A percentile compares a stretch with the other conserved stretches of the same genome.
Conservation (phyloP, 2,888 invertebrate species). For the Drosophila helvetica region DNA sequence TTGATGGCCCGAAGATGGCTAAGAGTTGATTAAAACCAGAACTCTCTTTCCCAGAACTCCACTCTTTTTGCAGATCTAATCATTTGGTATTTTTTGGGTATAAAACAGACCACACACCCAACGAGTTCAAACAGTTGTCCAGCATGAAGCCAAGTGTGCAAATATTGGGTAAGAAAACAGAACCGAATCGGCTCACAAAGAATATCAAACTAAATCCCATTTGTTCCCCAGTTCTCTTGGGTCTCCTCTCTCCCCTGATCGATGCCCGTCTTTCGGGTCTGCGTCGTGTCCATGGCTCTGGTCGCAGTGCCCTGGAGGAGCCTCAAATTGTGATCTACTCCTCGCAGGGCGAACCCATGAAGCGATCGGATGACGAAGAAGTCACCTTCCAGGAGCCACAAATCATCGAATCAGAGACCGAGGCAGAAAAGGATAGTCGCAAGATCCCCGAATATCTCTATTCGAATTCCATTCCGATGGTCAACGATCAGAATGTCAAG, state of each 20-base stretch:
- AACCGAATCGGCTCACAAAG: not conserved
- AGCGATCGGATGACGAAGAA: constrained; percentile 37
- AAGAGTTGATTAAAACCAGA: constrained; percentile 52
- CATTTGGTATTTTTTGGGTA: constrained; percentile 33
- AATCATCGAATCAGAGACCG: constrained; percentile 52
- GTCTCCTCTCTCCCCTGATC: constrained; percentile 18
- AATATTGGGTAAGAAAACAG: constrained; percentile 44
- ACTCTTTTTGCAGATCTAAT: constrained; percentile 62
- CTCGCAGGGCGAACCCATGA: constrained; percentile 50
- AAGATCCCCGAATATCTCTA: constrained; percentile 80
- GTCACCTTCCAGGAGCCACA: constrained; percentile 59
- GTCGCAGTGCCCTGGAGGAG: constrained; percentile 47
- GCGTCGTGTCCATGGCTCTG: constrained; percentile 40
- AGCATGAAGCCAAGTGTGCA: constrained; percentile 51
- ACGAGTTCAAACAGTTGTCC: constrained; percentile 39
- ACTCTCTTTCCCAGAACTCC: constrained; percentile 17
- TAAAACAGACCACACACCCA: constrained; percentile 42
- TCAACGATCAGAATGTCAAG: constrained; percentile 70
- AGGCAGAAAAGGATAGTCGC: constrained; percentile 66
- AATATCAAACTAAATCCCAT: not conserved
- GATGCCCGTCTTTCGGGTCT: constrained; percentile 44
- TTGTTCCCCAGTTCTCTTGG: constrained; percentile 35
- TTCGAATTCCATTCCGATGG: constrained; percentile 72
- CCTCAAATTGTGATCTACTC: constrained; percentile 69
- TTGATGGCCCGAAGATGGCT: constrained; percentile 43